A percentile compares a stretch with the other conserved stretches of the same genome.
Conservation (phyloP, 2,888 invertebrate species). For the Coelopa pilipes region DNA sequence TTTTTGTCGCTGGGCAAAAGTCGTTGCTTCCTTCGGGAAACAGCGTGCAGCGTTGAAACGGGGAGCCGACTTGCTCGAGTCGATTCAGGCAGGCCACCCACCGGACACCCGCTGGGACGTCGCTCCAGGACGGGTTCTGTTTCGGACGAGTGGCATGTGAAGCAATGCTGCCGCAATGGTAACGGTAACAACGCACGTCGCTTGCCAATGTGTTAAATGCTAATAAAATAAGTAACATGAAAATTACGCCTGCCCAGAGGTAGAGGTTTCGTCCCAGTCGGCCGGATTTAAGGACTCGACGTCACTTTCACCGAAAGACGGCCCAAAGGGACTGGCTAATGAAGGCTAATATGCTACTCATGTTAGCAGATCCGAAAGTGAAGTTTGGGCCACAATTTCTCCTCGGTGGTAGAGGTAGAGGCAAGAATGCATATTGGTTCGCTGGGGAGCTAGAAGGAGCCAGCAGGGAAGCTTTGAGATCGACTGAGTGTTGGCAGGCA, state of each 20-base stretch:
- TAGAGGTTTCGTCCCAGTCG: neutral
- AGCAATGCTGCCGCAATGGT: too few relatives aligned
- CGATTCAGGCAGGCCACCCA: neutral
- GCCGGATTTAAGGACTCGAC: conserved; percentile 40
- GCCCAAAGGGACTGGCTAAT: conserved; percentile 62
- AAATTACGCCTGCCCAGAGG: conserved; percentile 17
- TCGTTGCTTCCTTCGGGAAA: neutral
- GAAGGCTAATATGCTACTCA: conserved; percentile 33
- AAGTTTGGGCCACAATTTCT: conserved; percentile 10
- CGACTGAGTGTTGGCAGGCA: conserved; percentile 24
- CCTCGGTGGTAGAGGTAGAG: neutral
- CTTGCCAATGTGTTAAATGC: conserved; percentile 23
- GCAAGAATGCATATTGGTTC: too few relatives aligned
- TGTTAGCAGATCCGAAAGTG: conserved; percentile 23
- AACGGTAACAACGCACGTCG: too few relatives aligned
- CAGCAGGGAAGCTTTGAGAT: neutral
- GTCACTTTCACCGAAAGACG: conserved; percentile 59
- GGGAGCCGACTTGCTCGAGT: neutral
- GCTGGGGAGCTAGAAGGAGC: neutral
- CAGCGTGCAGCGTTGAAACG: too few relatives aligned
- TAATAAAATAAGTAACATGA: conserved; percentile 27
- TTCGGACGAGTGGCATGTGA: neutral
- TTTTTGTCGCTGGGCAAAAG: neutral
- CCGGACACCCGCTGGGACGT: neutral
- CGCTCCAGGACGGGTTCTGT: neutral